Evolutionary conservation across 2,797 vertebrate genomes (phyloP).

Genomic region (Chloroceryle amazona): DNA sequence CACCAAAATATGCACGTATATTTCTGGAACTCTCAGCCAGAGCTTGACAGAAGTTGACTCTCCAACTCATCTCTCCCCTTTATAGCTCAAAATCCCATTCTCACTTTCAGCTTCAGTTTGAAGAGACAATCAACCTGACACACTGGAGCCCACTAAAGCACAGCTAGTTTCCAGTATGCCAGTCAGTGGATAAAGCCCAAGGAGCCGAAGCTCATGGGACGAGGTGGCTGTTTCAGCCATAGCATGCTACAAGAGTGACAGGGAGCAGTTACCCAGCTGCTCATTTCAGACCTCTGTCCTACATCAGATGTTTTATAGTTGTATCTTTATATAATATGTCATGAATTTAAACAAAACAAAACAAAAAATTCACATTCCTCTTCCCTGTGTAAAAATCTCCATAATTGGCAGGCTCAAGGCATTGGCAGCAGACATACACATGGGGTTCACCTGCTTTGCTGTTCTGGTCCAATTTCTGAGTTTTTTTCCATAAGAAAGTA

Average conservation of each 20-base stretch:
- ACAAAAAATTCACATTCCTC: not conserved
- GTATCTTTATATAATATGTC: not conserved
- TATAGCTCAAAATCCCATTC: not conserved
- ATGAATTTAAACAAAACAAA: not conserved
- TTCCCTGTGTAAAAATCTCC: not conserved
- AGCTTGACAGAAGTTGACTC: rapidly evolving
- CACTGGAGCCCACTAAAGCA: not conserved
- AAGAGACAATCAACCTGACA: not conserved
- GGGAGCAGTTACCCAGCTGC: not conserved
- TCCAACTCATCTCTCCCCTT: not conserved
- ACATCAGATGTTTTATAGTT: not conserved
- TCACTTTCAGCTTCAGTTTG: not conserved
- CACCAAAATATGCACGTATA: not conserved
- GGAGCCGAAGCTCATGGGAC: not conserved
- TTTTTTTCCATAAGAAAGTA: not conserved
- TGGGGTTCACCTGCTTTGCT: not conserved
- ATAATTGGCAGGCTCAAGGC: not conserved
- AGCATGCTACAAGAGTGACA: not conserved
- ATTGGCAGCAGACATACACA: not conserved
- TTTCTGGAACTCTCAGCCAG: not conserved
- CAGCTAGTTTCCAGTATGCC: not conserved
- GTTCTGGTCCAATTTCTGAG: not conserved
- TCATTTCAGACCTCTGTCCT: not conserved
- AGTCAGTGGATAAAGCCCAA: not conserved
- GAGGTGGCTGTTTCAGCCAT: not conserved